Percentiles rank a stretch among this genome's conserved stretches.
Conservation (phyloP, 2,113 vertebrate species). For the Euleptes europaea region DNA sequence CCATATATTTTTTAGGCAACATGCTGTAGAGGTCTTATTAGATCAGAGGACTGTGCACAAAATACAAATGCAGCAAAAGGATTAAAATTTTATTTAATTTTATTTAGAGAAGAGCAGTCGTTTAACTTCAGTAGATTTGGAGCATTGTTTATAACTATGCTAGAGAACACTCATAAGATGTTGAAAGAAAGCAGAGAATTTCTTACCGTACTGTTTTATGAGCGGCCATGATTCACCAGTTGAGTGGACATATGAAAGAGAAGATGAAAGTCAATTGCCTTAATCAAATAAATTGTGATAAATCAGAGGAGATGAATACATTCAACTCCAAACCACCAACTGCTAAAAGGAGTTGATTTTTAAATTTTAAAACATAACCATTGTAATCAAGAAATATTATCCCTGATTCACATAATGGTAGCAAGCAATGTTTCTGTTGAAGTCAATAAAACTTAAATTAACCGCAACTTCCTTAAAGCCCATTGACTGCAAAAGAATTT, state of each 20-base stretch:
- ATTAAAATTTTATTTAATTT: background rate
- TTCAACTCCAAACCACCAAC: background rate
- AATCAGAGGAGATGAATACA: background rate
- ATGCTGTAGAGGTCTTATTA: background rate
- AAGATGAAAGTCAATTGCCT: constrained; percentile 42
- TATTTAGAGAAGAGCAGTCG: fast-evolving
- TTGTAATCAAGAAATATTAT: background rate
- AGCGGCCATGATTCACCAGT: constrained; percentile 35
- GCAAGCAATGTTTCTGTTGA: background rate
- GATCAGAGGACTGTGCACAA: background rate
- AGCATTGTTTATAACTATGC: background rate
- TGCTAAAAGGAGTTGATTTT: background rate
- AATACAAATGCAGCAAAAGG: background rate
- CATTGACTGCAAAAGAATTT: too few relatives aligned
- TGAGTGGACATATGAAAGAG: constrained; percentile 52
- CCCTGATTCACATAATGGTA: background rate
- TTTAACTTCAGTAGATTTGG: background rate
- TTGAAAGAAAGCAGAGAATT: background rate
- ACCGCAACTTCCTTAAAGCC: too few relatives aligned
- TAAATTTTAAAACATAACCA: background rate
- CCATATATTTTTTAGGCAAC: background rate
- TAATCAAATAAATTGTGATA: background rate
- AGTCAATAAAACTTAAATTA: background rate
- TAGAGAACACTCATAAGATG: background rate
- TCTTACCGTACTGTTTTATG: constrained; percentile 75